Base-by-base conservation (phyloP, 2,888 invertebrate species). In the Dromius quadrimaculatus region DNA sequence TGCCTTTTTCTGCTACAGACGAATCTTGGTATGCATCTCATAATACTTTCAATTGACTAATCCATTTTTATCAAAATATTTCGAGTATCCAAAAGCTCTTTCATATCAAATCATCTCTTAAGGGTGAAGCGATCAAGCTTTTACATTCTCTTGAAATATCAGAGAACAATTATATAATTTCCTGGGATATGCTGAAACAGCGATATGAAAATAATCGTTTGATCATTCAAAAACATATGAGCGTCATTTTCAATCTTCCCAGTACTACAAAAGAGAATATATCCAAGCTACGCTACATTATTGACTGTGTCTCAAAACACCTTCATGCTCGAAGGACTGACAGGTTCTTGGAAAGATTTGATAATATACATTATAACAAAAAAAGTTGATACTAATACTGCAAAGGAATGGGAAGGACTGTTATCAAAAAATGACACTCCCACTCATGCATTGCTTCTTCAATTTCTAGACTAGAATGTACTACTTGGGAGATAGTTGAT, bases 161-260 rank as follows among this genome's bases (percentile, higher is more conserved):
- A 0, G 57, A 63, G 0, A 6, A 41, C 1, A 73, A 72, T 66
- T 74, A 72, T 36, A 38, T 17, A 1, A 23, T 23, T 1, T 73
- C 73, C 0, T 74, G 71, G 71, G 17, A 65, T 9, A 8, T 72
- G 15, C 50, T 76, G 4, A 73, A 63, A 6, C 43, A 72, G 4
- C 34, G 75, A 4, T 76, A 74, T 13, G 73, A 76, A 15, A 76
- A 77, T 41, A 73, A 73, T 34, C 61, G 74, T 0, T 11, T 75
- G 1, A 76, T 77, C 1, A 72, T 76, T 0, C 54, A 75, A 2
- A 74, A 64, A 1, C 76, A 77, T 22, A 41, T 77, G 0, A 72
- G 68, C 11, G 68, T 71, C 2, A 71, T 77, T 17, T 71, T 76
- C 11, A 72, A 76, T 8, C 59, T 73, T 1, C 71, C 73, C 2